These are phyloP conservation scores for Heliothis peltigera DNA, from an alignment of 2,888 invertebrate species.

Conservation along the genomic window DNA sequence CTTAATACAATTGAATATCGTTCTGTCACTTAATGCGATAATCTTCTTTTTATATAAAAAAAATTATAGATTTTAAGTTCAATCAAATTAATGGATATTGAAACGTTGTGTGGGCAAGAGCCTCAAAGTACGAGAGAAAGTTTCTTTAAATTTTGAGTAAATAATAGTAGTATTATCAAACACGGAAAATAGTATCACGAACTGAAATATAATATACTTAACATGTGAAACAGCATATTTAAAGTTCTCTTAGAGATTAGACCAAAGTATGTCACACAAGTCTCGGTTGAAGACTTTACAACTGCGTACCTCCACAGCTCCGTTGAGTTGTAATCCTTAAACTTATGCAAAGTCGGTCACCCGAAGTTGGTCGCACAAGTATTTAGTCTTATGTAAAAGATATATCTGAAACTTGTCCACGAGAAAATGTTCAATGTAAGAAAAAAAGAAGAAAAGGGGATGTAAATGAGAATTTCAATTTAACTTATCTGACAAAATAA, in stretches of 20 bases:
- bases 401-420: background rate
- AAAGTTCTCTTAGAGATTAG: conserved; percentile 6
- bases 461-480: conserved; percentile 14
- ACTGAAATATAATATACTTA: background rate
- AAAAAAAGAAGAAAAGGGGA: background rate
- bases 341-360: conserved; percentile 2
- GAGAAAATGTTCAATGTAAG: background rate
- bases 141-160: no score
- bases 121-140: no score
- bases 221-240: background rate
- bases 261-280: background rate
- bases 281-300: background rate
- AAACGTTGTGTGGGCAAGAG: no score
- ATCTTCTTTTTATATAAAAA: no score
- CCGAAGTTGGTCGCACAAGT: background rate
- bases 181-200: no score
- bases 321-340: background rate
- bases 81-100: no score
- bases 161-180: no score
- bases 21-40: no score
- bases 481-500: conserved; percentile 28
- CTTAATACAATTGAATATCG: no score
- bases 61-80: no score
- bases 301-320: background rate
- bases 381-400: background rate